phyloP scores from a whole-genome alignment of 2,888 invertebrate species.

The Alentia gelatinosa region DNA sequence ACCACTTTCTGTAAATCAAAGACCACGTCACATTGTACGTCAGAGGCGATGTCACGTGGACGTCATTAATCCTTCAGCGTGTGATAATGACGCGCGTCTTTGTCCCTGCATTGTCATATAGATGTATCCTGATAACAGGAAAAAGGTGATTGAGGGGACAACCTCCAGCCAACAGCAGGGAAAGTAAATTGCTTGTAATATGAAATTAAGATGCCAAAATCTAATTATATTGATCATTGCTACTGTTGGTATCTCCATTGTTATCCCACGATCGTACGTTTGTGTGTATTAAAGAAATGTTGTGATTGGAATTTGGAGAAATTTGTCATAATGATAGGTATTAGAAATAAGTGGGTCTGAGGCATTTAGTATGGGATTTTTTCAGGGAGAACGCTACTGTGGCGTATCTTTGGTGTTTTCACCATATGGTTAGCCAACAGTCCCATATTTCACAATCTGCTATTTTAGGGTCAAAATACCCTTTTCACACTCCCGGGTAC shows the following conservation, averaged over 20 bases:
- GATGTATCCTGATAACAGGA: background rate
- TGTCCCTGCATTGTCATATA: background rate
- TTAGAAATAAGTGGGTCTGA: background rate
- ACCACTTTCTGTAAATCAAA: constrained; percentile 33
- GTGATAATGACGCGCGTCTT: background rate
- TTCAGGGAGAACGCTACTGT: no score
- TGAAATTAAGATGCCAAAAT: background rate
- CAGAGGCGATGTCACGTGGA: background rate
- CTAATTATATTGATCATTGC: background rate
- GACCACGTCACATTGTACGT: no score
- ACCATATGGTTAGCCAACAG: background rate
- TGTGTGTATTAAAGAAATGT: no score
- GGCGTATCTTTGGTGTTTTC: background rate
- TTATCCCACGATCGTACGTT: background rate
- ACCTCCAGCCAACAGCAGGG: background rate
- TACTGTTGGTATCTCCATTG: background rate
- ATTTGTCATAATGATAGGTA: background rate
- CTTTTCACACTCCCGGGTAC: background rate
- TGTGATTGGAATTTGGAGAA: background rate
- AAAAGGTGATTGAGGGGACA: background rate
- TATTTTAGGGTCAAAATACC: background rate
- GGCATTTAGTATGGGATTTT: no score
- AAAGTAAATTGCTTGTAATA: background rate
- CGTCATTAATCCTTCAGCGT: background rate
- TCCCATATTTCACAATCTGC: constrained; percentile 17